Conservation (phyloP, 2,797 vertebrate genomes). For the Gymnopithys bicolor region DNA sequence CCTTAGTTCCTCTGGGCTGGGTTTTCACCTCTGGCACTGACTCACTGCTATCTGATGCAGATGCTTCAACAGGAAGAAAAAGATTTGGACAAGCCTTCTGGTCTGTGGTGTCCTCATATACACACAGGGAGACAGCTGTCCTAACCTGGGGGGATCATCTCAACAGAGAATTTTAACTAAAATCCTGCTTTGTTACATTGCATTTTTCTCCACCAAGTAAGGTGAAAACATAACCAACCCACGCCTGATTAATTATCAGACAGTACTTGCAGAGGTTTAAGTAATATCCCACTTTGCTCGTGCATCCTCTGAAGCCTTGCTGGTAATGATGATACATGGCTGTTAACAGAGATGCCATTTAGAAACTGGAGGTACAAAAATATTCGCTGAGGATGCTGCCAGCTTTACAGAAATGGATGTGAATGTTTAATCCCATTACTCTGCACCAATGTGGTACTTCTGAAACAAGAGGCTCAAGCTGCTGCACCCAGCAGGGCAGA, state of each 20-base stretch:
- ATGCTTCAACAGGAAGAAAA: not conserved
- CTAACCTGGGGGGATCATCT: fast-evolving
- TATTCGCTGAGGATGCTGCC: not conserved
- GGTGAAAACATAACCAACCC: not conserved
- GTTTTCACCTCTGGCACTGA: not conserved
- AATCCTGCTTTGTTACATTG: not conserved
- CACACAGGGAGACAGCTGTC: fast-evolving
- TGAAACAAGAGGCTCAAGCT: not conserved
- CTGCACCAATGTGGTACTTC: not conserved
- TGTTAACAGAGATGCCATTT: constrained; percentile 26
- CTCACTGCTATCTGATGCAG: not conserved
- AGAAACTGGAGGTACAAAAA: constrained; percentile 9
- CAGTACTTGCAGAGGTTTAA: constrained; percentile 3
- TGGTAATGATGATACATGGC: constrained; percentile 37
- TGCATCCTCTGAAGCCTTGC: constrained; percentile 7
- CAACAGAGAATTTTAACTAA: not conserved
- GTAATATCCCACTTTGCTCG: not conserved
- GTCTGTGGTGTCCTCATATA: fast-evolving
- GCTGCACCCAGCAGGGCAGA: not conserved
- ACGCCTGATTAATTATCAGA: not conserved
- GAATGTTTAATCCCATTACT: not conserved
- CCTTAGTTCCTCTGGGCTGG: not conserved
- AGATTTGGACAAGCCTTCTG: not conserved
- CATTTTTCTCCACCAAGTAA: not conserved
- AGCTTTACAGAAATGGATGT: not conserved